Base-by-base conservation (phyloP, 2,113 vertebrate genomes). In the Dascyllus trimaculatus region DNA sequence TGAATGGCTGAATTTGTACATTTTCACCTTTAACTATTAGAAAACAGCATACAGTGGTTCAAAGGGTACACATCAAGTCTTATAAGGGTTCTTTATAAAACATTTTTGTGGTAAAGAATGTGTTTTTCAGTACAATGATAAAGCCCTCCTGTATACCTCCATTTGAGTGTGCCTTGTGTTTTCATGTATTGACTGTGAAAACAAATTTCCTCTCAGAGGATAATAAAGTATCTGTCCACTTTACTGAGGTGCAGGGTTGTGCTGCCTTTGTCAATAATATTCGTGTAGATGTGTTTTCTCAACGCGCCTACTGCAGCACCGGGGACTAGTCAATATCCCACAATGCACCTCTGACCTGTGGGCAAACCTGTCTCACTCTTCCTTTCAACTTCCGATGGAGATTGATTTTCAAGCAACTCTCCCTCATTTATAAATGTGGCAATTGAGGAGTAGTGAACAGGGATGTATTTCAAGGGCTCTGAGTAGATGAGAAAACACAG, bases 151-250 rank as follows among this genome's bases (percentile, higher is more conserved):
- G 52, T 53, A 46, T 15, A 19, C 61, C 52, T 70, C 75, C 22
- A 40, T 75, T 75, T 65, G 26, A 79, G 63, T 21, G 68, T 18
- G 75, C 80, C 69, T 54, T 9, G 52, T 60, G 60, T 80, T 71
- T 80, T 67, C 71, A 59, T 70, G 64, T 87, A 82, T 90, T 26
- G 88, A 89, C 85, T 81, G 75, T 43, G 76, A 86, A 84, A 88
- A 82, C 7, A 17, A 90, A 90, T 90, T 89, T 89, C 71, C 84
- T 87, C 84, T 89, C 75, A 62, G 75, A 74, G 69, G 76, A 91
- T 88, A 91, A 92, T 91, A 85, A 87, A 89, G 90, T 83, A 86
- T 85, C 59, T 85, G 75, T 85, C 86, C 82, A 85, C 82, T 89
- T 91, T 82, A 75, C 71, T 51, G 80, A 85, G 71, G 82, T 80